Conservation (phyloP, 2,888 invertebrate species). For the Andricus curvator region DNA sequence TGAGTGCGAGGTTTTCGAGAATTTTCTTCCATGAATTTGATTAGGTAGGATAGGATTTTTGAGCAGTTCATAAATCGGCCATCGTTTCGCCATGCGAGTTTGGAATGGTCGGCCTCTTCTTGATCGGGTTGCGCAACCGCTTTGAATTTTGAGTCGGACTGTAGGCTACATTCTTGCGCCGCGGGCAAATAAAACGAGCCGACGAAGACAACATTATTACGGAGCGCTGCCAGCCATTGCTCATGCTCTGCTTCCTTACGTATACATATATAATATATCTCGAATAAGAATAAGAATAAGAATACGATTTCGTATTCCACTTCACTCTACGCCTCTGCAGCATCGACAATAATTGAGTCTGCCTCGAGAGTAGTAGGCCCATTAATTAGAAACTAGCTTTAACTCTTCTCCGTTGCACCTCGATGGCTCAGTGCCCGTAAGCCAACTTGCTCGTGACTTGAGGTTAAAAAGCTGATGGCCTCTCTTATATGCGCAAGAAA, state of each 20-base stretch:
- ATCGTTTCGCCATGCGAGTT: slow-evolving; percentile 49
- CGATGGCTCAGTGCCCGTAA: slow-evolving; percentile 40
- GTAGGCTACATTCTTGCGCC: slow-evolving; percentile 77
- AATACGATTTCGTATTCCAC: slow-evolving; percentile 62
- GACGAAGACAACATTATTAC: slow-evolving; percentile 78
- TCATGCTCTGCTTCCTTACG: slow-evolving; percentile 76
- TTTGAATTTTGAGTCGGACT: slow-evolving; percentile 76
- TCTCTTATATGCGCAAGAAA: slow-evolving; percentile 34
- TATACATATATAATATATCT: slow-evolving; percentile 19
- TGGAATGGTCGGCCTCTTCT: slow-evolving; percentile 50
- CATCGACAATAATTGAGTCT: slow-evolving; percentile 72
- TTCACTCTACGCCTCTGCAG: slow-evolving; percentile 60
- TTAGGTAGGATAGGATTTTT: background rate
- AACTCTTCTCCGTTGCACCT: slow-evolving; percentile 52
- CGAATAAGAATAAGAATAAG: slow-evolving; percentile 54
- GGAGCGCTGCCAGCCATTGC: slow-evolving; percentile 76
- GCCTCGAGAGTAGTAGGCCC: slow-evolving; percentile 62
- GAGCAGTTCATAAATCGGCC: slow-evolving; percentile 44
- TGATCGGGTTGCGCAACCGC: slow-evolving; percentile 72
- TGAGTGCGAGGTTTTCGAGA: no score
- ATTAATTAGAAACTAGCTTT: slow-evolving; percentile 68
- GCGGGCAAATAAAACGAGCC: slow-evolving; percentile 76
- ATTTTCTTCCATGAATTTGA: no score
- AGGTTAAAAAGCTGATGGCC: slow-evolving; percentile 35
- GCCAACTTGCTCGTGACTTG: slow-evolving; percentile 41